These are phyloP conservation scores for Craterocephalus amniculus DNA, from an alignment of 2,797 vertebrate genomes.

Conservation along the genomic window DNA sequence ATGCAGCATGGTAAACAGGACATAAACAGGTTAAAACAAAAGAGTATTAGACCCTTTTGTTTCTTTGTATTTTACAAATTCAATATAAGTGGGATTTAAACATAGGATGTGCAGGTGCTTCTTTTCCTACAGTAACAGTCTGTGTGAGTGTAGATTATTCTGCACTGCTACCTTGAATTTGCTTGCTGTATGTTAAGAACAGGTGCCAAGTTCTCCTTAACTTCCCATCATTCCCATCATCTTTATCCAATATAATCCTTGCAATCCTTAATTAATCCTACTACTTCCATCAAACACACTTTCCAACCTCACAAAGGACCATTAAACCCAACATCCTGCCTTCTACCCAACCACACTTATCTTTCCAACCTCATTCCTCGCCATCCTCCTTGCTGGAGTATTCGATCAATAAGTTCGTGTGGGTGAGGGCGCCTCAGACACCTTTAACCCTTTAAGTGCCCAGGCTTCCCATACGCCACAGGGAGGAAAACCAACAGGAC, in stretches of 20 bases:
- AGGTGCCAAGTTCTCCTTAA: conserved; percentile 16
- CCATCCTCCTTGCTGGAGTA: conserved; percentile 46
- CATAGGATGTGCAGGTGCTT: background rate
- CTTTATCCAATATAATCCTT: conserved; percentile 1
- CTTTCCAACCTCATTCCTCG: conserved; percentile 8
- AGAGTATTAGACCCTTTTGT: too few relatives aligned
- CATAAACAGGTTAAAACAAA: too few relatives aligned
- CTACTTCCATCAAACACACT: conserved; percentile 33
- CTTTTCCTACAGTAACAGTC: background rate
- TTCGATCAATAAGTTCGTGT: conserved; percentile 60
- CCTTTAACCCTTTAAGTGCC: conserved; percentile 85
- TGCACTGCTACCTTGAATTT: background rate
- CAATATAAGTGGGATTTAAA: background rate
- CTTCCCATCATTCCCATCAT: conserved; percentile 7
- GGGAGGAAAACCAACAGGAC: conserved; percentile 51
- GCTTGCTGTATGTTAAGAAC: conserved; percentile 50
- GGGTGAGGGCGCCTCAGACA: conserved; percentile 82
- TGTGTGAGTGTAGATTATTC: background rate
- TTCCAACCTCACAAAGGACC: conserved; percentile 29
- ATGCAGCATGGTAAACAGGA: too few relatives aligned
- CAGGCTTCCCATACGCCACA: conserved; percentile 68
- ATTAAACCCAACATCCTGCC: conserved; percentile 42
- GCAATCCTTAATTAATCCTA: background rate
- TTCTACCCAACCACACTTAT: conserved; percentile 7
- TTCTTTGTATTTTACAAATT: too few relatives aligned